These are phyloP conservation scores for Tyrannus savana DNA, from an alignment of 2,113 vertebrate species.

Conservation along the genomic window DNA sequence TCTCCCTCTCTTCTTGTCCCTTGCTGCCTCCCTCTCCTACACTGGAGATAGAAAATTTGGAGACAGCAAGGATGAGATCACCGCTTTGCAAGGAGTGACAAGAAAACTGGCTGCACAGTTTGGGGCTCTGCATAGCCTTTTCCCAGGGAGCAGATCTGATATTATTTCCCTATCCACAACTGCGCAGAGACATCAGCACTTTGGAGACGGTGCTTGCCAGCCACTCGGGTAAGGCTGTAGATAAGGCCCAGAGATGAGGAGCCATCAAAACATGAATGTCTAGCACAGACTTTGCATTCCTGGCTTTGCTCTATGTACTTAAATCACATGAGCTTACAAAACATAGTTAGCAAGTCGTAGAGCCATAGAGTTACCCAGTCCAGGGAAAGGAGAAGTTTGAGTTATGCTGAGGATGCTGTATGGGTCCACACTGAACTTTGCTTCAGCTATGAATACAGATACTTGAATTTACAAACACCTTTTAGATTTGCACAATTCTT, in stretches of 20 bases:
- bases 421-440: rapidly evolving
- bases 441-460: background rate
- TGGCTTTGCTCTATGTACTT: conserved; percentile 38
- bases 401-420: background rate
- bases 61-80: conserved; percentile 68
- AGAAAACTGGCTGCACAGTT: background rate
- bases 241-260: conserved; percentile 54
- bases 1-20: conserved; percentile 16
- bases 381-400: background rate
- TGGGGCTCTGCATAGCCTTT: background rate
- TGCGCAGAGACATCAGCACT: conserved; percentile 47
- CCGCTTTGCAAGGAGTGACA: conserved; percentile 7
- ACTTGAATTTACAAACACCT: background rate
- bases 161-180: conserved; percentile 5
- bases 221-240: conserved; percentile 37
- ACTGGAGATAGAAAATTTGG: conserved; percentile 58
- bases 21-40: conserved; percentile 30
- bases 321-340: background rate
- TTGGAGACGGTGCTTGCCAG: background rate
- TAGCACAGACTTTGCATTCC: conserved; percentile 29
- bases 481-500: background rate
- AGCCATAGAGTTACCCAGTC: background rate
- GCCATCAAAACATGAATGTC: conserved; percentile 32
- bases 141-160: conserved; percentile 29
- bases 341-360: background rate